Percentiles rank a stretch among this genome's conserved stretches.
These are phyloP conservation scores for Sinosuthora webbiana DNA, from an alignment of 2,113 vertebrate genomes.

Conservation along the genomic window DNA sequence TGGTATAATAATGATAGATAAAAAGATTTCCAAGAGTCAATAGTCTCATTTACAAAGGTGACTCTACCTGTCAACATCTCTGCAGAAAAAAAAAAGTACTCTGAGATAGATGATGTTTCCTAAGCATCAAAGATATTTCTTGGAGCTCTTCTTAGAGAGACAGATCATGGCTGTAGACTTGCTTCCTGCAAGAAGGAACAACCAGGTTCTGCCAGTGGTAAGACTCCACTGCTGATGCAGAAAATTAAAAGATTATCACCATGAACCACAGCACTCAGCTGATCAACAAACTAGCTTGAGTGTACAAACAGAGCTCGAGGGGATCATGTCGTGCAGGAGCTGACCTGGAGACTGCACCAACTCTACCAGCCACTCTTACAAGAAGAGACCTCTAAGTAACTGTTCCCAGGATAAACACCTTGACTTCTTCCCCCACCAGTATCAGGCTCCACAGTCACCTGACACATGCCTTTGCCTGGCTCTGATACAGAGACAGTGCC, in stretches of 20 bases:
- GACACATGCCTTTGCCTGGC: rapidly evolving
- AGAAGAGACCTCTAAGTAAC: background rate
- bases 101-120: background rate
- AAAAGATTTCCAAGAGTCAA: background rate
- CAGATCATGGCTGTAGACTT: background rate
- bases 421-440: background rate
- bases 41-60: background rate
- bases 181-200: background rate
- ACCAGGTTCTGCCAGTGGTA: background rate
- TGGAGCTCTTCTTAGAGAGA: background rate
- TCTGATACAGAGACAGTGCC: background rate
- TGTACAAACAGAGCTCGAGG: background rate
- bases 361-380: background rate
- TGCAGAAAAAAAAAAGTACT: background rate
- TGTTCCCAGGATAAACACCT: background rate
- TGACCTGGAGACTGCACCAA: background rate
- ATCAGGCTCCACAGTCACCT: background rate
- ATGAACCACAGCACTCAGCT: background rate
- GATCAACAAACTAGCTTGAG: background rate
- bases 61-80: background rate
- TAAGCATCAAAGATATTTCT: background rate
- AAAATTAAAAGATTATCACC: background rate
- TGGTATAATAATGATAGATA: background rate
- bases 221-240: background rate
- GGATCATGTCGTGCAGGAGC: background rate